Evolutionary conservation across 2,888 invertebrate species (phyloP).

Genomic region (Agonopterix arenella): DNA sequence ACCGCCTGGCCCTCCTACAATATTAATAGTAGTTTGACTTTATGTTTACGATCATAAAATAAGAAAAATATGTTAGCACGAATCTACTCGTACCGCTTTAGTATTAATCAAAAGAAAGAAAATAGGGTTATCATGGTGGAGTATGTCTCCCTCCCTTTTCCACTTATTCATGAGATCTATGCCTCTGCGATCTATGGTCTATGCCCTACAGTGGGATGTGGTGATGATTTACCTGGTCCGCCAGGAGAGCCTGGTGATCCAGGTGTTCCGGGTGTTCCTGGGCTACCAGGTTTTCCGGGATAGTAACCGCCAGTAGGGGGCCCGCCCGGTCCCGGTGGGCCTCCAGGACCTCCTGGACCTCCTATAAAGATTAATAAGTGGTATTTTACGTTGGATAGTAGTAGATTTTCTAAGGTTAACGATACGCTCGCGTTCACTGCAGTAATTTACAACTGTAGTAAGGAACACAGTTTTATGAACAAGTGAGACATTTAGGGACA

Average conservation of each 20-base stretch:
- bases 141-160: conserved; percentile 8
- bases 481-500: conserved; percentile 14
- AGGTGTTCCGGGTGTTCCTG: conserved; percentile 56
- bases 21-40: not conserved
- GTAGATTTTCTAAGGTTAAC: conserved; percentile 12
- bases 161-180: conserved; percentile 15
- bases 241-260: conserved; percentile 19
- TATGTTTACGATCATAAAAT: not conserved
- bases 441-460: conserved; percentile 11
- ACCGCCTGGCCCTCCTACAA: not conserved
- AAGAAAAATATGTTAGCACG: too few relatives aligned
- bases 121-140: conserved; percentile 1
- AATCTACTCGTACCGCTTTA: too few relatives aligned
- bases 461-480: too few relatives aligned
- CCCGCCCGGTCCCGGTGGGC: conserved; percentile 11
- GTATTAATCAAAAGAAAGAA: too few relatives aligned
- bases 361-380: conserved; percentile 11
- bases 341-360: conserved; percentile 8
- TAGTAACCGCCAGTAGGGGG: conserved; percentile 7
- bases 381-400: too few relatives aligned
- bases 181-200: too few relatives aligned
- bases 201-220: conserved; percentile 25
- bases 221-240: conserved; percentile 29
- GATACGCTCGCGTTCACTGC: conserved; percentile 15
- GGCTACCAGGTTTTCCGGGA: conserved; percentile 21